Base-by-base conservation (phyloP, 2,113 vertebrate species). In the Fregetta grallaria region DNA sequence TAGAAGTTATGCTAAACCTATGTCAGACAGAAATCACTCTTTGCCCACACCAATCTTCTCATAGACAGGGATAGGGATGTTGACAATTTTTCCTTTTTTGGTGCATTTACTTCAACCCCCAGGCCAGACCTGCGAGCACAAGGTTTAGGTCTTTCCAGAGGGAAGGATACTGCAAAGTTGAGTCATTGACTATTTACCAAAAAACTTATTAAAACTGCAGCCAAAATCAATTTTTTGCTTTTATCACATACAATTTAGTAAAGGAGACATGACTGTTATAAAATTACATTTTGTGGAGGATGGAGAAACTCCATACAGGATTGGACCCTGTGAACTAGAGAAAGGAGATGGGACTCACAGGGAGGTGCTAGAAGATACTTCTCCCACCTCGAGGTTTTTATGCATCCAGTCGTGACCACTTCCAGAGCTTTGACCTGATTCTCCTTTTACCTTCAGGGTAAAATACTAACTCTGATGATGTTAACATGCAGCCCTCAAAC, bases 321-420 rank as follows among this genome's bases (percentile, higher is more conserved):
- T 23, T 38, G 32, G 15, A 13, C 15, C 23, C 36, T 56, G 30
- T 12, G 53, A 68, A 40, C 30, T 45, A 29, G 11, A 32, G 44
- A 72, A 55, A 66, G 22, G 42, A 86, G 67, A 18, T 1, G 4
- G 53, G 19, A 25, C 56, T 36, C 72, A 6, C 0, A 1, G 11
- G 23, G 20, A 88, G 6, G 17, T 70, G 34, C 38, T n/a, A 25
- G 29, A 58, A 62, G 21, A 12, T 1, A 7, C 30, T 49, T 42
- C 45, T 38, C 38, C 71, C 1, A 0, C 40, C 66, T 59, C 0
- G 0, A n/a, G 38, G 32, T 11, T 45, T 86, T 74, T 32, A 30
- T 8, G 27, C 14, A 22, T 17, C 21, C 22, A 3, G 0, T 68
- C 36, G 15, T 2, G 53, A 42, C 50, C 11, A 4, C 2, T 80